phyloP scores from a whole-genome alignment of 2,797 vertebrate genomes.

The Fistularia tabacaria region DNA sequence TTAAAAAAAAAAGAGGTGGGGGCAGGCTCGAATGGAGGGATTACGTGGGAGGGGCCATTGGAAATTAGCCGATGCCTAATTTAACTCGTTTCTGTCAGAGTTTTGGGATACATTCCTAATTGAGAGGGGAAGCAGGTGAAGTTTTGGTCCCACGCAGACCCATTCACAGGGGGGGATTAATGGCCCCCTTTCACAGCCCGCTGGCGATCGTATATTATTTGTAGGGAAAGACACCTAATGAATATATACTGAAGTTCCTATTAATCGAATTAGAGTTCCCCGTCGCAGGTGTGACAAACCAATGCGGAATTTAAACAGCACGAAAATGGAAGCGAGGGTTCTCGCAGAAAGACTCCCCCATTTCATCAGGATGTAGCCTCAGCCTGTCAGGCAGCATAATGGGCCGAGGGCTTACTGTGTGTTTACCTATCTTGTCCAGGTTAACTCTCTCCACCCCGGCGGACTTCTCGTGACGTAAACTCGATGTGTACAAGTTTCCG shows the following conservation, averaged over 20 bases:
- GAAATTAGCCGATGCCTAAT: conserved; percentile 98
- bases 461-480: too few species aligned
- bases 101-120: conserved; percentile 99
- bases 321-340: conserved; percentile 47
- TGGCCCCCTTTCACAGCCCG: conserved; percentile 86
- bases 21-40: conserved; percentile 88
- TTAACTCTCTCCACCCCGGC: conserved; percentile 1
- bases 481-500: too few species aligned
- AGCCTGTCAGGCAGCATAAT: conserved; percentile 40
- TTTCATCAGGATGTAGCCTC: conserved; percentile 75
- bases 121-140: conserved; percentile 99
- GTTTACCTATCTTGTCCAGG: conserved; percentile 6
- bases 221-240: conserved; percentile 88
- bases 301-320: conserved; percentile 63
- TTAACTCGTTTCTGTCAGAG: conserved; percentile 97
- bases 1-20: conserved; percentile 78
- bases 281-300: conserved; percentile 89
- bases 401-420: conserved; percentile 15
- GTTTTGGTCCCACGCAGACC: conserved; percentile 90
- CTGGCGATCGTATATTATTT: conserved; percentile 90
- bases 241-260: conserved; percentile 94
- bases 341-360: conserved; percentile 43
- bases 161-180: conserved; percentile 91
- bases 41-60: conserved; percentile 91
- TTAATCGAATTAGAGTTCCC: conserved; percentile 93